Conservation (phyloP, 2,888 invertebrate species). For the Chelonus formosanus region DNA sequence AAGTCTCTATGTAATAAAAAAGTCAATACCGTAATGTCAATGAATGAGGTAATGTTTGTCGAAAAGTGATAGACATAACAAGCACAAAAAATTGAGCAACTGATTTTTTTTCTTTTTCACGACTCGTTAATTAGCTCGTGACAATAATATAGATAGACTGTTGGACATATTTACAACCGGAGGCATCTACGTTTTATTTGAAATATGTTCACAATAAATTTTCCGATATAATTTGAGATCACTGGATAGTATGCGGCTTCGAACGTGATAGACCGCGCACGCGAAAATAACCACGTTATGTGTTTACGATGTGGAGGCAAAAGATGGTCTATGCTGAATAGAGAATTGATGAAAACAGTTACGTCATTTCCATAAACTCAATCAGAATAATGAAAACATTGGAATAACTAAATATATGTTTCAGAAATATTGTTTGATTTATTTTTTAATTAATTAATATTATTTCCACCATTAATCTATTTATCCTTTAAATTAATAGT, state of each 20-base stretch:
- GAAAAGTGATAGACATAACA: neutral
- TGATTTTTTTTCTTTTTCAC: neutral
- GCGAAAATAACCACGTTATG: slow-evolving; percentile 26
- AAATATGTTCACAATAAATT: slow-evolving; percentile 40
- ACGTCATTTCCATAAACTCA: slow-evolving; percentile 22
- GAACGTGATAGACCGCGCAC: slow-evolving; percentile 24
- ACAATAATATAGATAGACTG: slow-evolving; percentile 8
- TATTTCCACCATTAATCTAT: too few relatives aligned
- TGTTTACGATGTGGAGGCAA: slow-evolving; percentile 17
- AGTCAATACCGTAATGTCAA: too few relatives aligned
- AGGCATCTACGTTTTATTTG: slow-evolving; percentile 14
- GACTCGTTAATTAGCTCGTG: slow-evolving; percentile 13
- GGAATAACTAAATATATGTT: slow-evolving; percentile 2
- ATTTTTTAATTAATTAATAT: too few relatives aligned
- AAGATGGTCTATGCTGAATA: slow-evolving; percentile 3
- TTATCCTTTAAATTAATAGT: too few relatives aligned
- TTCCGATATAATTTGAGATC: slow-evolving; percentile 40
- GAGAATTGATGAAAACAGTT: slow-evolving; percentile 27
- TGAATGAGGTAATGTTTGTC: too few relatives aligned
- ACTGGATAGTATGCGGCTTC: slow-evolving; percentile 16
- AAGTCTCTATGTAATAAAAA: too few relatives aligned
- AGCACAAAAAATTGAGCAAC: neutral
- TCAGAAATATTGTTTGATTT: too few relatives aligned
- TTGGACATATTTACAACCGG: slow-evolving; percentile 4
- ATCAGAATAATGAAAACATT: slow-evolving; percentile 12